phyloP scores from a whole-genome alignment of 2,797 vertebrate species.

The Champsocephalus esox region DNA sequence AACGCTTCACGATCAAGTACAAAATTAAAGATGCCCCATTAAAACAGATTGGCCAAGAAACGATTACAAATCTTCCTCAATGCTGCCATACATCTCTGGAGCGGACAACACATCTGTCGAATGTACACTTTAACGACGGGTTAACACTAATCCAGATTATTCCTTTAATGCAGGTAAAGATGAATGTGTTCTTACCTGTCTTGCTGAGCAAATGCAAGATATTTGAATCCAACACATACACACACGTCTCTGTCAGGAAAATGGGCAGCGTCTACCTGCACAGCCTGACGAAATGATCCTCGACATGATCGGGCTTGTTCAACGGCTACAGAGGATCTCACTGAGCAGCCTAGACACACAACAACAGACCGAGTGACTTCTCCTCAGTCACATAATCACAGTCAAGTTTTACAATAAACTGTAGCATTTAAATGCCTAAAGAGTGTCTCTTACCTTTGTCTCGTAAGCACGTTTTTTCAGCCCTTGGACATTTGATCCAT shows the following conservation, averaged over 20 bases:
- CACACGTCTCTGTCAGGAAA: conserved; percentile 69
- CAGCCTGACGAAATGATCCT: conserved; percentile 54
- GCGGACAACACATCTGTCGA: conserved; percentile 18
- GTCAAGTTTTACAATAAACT: neutral
- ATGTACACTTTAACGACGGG: conserved; percentile 10
- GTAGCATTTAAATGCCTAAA: neutral
- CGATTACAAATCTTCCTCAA: conserved; percentile 24
- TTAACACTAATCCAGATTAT: conserved; percentile 13
- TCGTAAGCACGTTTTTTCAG: neutral
- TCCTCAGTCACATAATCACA: neutral
- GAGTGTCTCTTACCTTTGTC: conserved; percentile 44
- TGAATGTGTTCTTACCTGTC: conserved; percentile 68
- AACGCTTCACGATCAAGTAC: conserved; percentile 62
- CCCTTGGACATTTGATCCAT: conserved; percentile 15
- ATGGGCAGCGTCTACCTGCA: conserved; percentile 62
- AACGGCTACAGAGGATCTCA: conserved; percentile 29
- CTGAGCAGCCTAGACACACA: conserved; percentile 45
- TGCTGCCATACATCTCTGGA: conserved; percentile 35
- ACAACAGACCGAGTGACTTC: conserved; percentile 22
- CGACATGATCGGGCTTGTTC: conserved; percentile 81
- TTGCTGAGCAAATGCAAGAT: conserved; percentile 44
- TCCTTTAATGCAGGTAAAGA: conserved; percentile 10
- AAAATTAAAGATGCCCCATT: conserved; percentile 65
- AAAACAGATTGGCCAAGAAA: conserved; percentile 70
- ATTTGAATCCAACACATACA: conserved; percentile 54